phyloP scores from a whole-genome alignment of 2,797 vertebrate genomes.

The Propithecus deckenii region DNA sequence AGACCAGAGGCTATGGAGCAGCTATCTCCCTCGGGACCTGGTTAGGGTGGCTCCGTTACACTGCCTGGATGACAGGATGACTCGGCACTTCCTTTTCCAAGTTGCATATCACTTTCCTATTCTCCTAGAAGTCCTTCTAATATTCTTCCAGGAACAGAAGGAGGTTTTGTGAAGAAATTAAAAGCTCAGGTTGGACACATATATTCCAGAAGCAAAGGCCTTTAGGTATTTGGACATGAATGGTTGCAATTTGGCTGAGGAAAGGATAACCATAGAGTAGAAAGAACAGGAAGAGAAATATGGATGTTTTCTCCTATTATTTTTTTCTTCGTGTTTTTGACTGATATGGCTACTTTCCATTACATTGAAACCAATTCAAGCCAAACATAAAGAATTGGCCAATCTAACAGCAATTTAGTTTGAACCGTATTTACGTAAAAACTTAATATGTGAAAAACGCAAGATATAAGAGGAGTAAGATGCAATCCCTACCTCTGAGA shows the following conservation, averaged over 20 bases:
- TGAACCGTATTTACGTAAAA: conserved; percentile 21
- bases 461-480: not conserved
- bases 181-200: not conserved
- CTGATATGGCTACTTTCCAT: not conserved
- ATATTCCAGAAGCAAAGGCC: not conserved
- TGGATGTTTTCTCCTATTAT: not conserved
- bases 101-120: not conserved
- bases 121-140: not conserved
- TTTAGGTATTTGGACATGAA: not conserved
- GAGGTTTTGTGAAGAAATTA: not conserved
- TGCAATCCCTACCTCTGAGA: not conserved
- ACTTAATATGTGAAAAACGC: not conserved
- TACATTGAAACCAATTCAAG: not conserved
- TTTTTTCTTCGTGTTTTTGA: not conserved
- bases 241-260: not conserved
- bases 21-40: not conserved
- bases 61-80: not conserved
- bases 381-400: not conserved
- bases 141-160: not conserved
- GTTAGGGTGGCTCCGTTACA: not conserved
- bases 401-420: not conserved
- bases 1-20: not conserved
- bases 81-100: not conserved
- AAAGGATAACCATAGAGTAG: not conserved
- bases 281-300: not conserved